Conservation (phyloP, 2,797 vertebrate genomes). For the Otolemur crassicaudatus region DNA sequence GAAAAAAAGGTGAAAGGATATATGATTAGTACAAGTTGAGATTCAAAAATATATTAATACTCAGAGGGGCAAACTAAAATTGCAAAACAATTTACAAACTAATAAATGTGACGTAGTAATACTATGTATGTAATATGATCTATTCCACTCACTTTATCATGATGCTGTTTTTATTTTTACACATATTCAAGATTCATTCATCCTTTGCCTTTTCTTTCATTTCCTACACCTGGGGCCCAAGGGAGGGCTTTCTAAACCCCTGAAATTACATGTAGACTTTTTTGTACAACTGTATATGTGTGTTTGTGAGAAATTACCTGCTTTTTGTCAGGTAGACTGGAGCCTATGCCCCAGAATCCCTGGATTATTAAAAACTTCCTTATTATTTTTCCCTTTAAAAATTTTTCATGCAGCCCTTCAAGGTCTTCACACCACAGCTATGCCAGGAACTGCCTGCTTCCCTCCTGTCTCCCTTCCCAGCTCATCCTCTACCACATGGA, state of each 20-base stretch:
- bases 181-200: neutral
- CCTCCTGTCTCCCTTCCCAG: neutral
- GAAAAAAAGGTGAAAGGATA: slow-evolving; percentile 31
- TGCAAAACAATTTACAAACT: neutral
- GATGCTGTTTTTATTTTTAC: neutral
- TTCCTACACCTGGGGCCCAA: neutral
- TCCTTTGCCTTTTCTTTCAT: neutral
- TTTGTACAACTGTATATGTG: neutral
- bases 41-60: neutral
- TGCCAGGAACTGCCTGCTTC: neutral
- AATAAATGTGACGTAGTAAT: neutral
- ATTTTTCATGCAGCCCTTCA: neutral
- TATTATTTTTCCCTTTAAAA: neutral
- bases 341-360: neutral
- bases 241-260: neutral
- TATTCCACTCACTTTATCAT: neutral
- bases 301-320: neutral
- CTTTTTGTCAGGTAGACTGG: neutral
- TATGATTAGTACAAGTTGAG: neutral
- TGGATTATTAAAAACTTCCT: neutral
- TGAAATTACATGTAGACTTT: neutral
- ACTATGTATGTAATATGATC: neutral
- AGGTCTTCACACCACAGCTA: neutral
- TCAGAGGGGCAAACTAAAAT: slow-evolving; percentile 25
- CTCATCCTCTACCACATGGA: neutral